Evolutionary conservation across 2,797 vertebrate species (phyloP), one percentile per base, ranked within the genome.

Genomic region (Brachymystax lenok): DNA sequence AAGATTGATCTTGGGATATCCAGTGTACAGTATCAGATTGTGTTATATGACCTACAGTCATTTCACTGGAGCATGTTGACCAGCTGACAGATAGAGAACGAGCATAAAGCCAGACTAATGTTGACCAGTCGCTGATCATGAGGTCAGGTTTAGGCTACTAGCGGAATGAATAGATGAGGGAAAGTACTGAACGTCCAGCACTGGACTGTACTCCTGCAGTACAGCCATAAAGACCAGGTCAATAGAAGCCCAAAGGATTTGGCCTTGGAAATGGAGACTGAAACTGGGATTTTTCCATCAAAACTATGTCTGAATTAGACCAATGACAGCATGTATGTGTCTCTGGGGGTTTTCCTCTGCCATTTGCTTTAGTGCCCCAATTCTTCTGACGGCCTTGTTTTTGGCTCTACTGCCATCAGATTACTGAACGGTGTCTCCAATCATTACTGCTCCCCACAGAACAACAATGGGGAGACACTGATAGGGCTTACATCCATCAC

Each of bases 361-460:
- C 88, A 89, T 92, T 91, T 92, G 89, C 86, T 86, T 87, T 82
- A 80, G 86, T 79, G 21, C 87, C 85, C 88, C 90, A 91, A 90
- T 91, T 88, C 90, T 89, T 87, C 87, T 88, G 92, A 90, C 88
- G 87, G 91, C 82, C 85, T 88, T 93, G 91, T 92, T 92, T 91
- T 88, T 87, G 88, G 85, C 85, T 84, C 81, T 84, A 84, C 79
- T 73, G 86, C 85, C 89, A 91, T 91, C 88, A 87, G 89, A 87
- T 82, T 2, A 12, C 21, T 63, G 59, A 77, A 89, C 82, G 64
- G 84, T 88, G 88, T 91, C 90, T 86, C 86, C 86, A 90, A 90
- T 91, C 90, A 91, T 89, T 86, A 80, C 87, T 74, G 83, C 88
- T 86, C 87, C 84, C 79, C 82, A 80, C 77, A 79, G 85, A 88